Percentiles rank a stretch among this genome's conserved stretches.
Conservation (phyloP, 2,113 vertebrate species). For the Tachycineta bicolor region DNA sequence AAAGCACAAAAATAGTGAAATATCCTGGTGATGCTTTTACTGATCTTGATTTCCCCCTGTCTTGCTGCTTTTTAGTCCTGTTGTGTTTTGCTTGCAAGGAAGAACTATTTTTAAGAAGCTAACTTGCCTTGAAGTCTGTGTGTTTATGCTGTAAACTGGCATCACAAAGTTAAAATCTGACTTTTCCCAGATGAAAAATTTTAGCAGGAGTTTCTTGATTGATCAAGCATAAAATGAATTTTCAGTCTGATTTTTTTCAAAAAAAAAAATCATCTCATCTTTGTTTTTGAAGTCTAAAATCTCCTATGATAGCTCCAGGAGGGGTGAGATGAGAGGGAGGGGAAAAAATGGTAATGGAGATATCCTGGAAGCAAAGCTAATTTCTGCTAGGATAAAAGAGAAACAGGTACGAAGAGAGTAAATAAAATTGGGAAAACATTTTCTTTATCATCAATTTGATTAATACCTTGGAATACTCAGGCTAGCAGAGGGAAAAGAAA, state of each 20-base stretch:
- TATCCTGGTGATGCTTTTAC: neutral
- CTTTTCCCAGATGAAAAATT: neutral
- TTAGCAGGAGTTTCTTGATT: neutral
- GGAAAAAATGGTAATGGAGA: neutral
- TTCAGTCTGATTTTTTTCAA: neutral
- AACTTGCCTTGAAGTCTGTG: constrained; percentile 2
- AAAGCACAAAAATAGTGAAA: neutral
- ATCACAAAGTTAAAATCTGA: neutral
- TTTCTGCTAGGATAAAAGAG: neutral
- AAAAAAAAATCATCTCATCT: neutral
- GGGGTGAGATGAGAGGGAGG: neutral
- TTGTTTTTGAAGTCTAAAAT: neutral
- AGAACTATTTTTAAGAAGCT: neutral
- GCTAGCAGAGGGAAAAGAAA: neutral
- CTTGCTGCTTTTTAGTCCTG: constrained; percentile 13
- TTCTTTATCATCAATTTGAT: neutral
- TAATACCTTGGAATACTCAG: neutral
- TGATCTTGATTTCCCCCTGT: constrained; percentile 9
- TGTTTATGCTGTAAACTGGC: neutral
- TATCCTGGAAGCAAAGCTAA: neutral
- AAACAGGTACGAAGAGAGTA: neutral
- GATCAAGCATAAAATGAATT: neutral
- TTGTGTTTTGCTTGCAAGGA: constrained; percentile 3
- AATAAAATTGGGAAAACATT: neutral
- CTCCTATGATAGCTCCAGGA: neutral